These are phyloP conservation scores for Xanthorhoe designata DNA, from an alignment of 2,888 invertebrate genomes.

Conservation along the genomic window DNA sequence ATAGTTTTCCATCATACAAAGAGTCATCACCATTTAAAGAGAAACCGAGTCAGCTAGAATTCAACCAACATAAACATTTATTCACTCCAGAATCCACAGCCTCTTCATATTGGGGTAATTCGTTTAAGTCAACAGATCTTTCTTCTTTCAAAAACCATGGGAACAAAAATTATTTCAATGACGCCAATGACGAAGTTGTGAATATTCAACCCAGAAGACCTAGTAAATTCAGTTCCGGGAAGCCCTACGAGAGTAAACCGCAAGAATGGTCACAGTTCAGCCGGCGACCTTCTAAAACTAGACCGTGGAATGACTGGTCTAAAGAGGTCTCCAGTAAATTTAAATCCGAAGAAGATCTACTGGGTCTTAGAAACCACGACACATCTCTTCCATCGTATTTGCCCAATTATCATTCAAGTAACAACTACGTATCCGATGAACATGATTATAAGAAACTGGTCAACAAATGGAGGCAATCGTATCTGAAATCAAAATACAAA, in stretches of 20 bases:
- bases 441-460: constrained; percentile 71
- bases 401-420: constrained; percentile 62
- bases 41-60: constrained; percentile 61
- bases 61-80: constrained; percentile 64
- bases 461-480: constrained; percentile 78
- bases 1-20: constrained; percentile 52
- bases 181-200: constrained; percentile 64
- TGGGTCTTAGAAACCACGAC: constrained; percentile 76
- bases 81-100: constrained; percentile 61
- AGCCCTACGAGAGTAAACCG: constrained; percentile 57
- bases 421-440: constrained; percentile 58
- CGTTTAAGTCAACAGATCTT: constrained; percentile 64
- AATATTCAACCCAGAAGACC: constrained; percentile 70
- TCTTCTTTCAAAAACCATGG: constrained; percentile 60
- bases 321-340: constrained; percentile 60
- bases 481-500: constrained; percentile 73
- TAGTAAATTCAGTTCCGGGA: constrained; percentile 57
- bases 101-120: constrained; percentile 70
- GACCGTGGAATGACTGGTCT: constrained; percentile 64
- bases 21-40: constrained; percentile 50
- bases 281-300: constrained; percentile 62
- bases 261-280: constrained; percentile 60
- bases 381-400: constrained; percentile 71
- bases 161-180: constrained; percentile 58
- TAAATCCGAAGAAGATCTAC: constrained; percentile 78